These are phyloP conservation scores for Erethizon dorsatum DNA, from an alignment of 2,797 vertebrate genomes.

Conservation along the genomic window DNA sequence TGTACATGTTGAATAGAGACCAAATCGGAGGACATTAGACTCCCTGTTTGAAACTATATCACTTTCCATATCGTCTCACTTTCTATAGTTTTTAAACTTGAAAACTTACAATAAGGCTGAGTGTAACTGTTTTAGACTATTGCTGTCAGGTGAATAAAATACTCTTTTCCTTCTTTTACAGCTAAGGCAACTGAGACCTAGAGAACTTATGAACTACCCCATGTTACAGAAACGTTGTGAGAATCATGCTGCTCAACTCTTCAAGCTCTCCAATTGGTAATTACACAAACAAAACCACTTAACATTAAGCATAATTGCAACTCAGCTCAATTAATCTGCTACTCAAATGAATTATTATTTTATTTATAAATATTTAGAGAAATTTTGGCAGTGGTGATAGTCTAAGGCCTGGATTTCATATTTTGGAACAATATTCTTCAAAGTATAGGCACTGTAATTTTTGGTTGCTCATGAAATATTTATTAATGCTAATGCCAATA, in stretches of 20 bases:
- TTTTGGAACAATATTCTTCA: slow-evolving; percentile 79
- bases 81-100: neutral
- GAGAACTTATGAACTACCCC: slow-evolving; percentile 52
- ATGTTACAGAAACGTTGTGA: slow-evolving; percentile 33
- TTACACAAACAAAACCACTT: slow-evolving; percentile 81
- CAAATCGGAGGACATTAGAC: neutral
- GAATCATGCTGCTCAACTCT: slow-evolving; percentile 73
- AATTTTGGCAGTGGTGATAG: slow-evolving; percentile 70
- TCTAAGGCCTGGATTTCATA: slow-evolving; percentile 72
- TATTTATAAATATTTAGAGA: slow-evolving; percentile 83
- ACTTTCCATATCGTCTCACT: neutral
- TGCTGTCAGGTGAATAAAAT: slow-evolving; percentile 7
- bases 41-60: neutral
- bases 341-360: slow-evolving; percentile 80
- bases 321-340: slow-evolving; percentile 80
- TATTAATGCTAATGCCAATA: slow-evolving; percentile 84
- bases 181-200: slow-evolving; percentile 56
- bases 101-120: neutral
- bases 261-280: slow-evolving; percentile 70
- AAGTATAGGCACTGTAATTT: slow-evolving; percentile 81
- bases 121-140: neutral
- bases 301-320: slow-evolving; percentile 80
- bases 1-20: neutral
- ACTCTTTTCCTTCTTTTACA: slow-evolving; percentile 45
- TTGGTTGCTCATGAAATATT: slow-evolving; percentile 84